These are phyloP conservation scores for Loriculus beryllinus DNA, from an alignment of 2,797 vertebrate species.

Conservation along the genomic window DNA sequence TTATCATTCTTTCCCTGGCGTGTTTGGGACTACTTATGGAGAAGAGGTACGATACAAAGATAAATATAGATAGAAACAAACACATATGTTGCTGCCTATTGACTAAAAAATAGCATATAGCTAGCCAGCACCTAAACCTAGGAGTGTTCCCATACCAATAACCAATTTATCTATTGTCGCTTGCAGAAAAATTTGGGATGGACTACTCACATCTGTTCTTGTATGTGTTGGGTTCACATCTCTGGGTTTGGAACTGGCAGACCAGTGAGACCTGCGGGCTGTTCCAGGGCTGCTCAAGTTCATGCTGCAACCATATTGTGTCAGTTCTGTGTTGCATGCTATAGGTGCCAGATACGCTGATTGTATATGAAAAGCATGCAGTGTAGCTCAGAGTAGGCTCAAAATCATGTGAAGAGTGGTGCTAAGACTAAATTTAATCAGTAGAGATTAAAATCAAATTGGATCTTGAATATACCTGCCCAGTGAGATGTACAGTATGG, in stretches of 20 bases:
- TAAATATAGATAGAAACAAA: background rate
- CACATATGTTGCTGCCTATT: background rate
- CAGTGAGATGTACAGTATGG: background rate
- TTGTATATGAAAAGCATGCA: background rate
- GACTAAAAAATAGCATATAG: background rate
- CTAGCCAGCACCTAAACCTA: background rate
- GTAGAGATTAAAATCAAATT: background rate
- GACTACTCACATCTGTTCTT: background rate
- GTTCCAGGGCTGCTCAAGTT: background rate
- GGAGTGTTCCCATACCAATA: background rate
- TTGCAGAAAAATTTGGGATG: background rate
- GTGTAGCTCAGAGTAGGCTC: background rate
- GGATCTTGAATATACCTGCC: background rate
- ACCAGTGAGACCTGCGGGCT: background rate
- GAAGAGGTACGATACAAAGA: slow-evolving; percentile 77
- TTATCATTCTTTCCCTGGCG: slow-evolving; percentile 86
- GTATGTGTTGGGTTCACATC: background rate
- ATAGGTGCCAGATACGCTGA: background rate
- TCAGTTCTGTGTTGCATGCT: background rate
- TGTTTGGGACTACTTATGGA: slow-evolving; percentile 87
- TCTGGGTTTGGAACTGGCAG: background rate
- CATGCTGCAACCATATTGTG: background rate
- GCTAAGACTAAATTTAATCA: background rate
- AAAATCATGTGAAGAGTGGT: background rate
- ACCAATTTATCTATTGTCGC: background rate